Evolutionary conservation across 2,113 vertebrate species (phyloP), one percentile per base, ranked within the genome.

Genomic region (Osmerus eperlanus): DNA sequence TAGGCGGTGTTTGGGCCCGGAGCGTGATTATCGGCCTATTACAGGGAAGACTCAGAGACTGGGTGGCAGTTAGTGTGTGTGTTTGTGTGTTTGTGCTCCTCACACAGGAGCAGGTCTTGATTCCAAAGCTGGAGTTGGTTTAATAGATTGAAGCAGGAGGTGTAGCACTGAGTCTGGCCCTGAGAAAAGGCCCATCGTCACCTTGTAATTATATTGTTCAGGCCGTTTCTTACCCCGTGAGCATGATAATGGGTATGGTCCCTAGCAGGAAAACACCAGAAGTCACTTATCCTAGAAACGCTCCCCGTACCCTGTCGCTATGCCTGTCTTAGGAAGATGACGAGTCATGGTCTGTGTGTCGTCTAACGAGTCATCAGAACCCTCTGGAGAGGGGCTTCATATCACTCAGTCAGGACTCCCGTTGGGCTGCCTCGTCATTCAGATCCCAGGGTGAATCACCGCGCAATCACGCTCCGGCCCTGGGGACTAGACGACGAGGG

Each of bases 11-110:
- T 60, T 47, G 74, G 75, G 63, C 69, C 68, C 68, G 55, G 61
- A 64, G 74, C 73, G 65, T 76, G 82, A 81, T 82, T 83, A 79
- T 75, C 9, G 62, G 64, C 47, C 28, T n/a, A 63, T 66, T 63
- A 58, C 32, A 13, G 41, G 61, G 28, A 23, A 28, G 28, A 56
- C 25, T 36, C 29, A 16, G 41, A 47, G 41, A 47, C 41, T 47
- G 41, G 41, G 41, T 47, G 41, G 41, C 41, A 47, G 41, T 47
- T 47, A 21, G 21, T 47, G 41, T 47, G 41, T 47, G 41, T 47
- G 36, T 41, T 6, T 41, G 8, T 47, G 41, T 47, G 9, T 5
- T 47, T 11, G 9, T 5, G 2, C 9, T 47, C 41, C 41, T 47
- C 41, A 47, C 41, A 47, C 9, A 47, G 9, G 41, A 47, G 9